Evolutionary conservation across 2,888 invertebrate species (phyloP), one percentile per base, ranked within the genome.

Genomic region (Agriopis marginaria): DNA sequence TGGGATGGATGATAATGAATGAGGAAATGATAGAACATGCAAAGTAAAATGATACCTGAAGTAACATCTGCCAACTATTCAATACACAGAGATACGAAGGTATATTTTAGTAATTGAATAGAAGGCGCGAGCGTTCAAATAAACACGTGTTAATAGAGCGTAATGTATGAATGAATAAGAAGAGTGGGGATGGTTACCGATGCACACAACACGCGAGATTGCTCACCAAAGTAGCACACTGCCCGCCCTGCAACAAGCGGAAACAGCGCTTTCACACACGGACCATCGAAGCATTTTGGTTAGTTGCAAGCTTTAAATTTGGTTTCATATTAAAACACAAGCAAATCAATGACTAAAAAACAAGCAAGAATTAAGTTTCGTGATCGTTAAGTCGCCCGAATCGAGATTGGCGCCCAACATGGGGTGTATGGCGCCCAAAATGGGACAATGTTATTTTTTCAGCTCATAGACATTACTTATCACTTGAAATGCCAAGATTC

Each of bases 171-270:
- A 92, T 92, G 91, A 90, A 90, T 95, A 95, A 95, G 93, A 95
- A 96, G 96, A 96, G 96, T 96, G 96, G 96, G 95, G 87, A 96
- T 96, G 96, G 96, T 96, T 97, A 97, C 97, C 97, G 97, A 97
- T 97, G 97, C 97, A 97, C 97, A 97, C 97, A 97, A 97, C 97
- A 97, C 97, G 97, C 97, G 96, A 96, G 96, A 97, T 97, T 97
- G 97, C 97, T 97, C 97, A 97, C 97, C 97, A 97, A 96, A 96
- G 97, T 97, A 96, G 97, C 97, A 96, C 97, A 97, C 97, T 97
- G 97, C 96, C 97, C 97, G 96, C 97, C 97, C 97, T 97, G 97
- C 95, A 93, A 94, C 93, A 93, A 94, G 92, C 93, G 87, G 86
- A 91, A 88, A 92, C 85, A 83, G 84, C 93, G 89, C 90, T 87